phyloP scores from a whole-genome alignment of 2,797 vertebrate genomes.

The Sebastiscus albofasciatus region DNA sequence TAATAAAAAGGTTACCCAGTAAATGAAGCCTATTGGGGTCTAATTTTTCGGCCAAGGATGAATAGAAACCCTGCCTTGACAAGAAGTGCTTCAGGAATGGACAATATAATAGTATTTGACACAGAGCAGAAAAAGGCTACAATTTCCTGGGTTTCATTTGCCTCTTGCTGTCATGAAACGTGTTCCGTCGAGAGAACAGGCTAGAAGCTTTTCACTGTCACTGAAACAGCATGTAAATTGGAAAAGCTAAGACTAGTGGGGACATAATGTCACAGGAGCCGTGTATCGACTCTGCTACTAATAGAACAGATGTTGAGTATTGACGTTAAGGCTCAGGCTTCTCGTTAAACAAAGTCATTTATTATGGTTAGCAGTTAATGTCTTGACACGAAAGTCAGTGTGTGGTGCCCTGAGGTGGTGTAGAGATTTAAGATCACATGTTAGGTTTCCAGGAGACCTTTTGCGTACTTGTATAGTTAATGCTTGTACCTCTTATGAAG shows the following conservation, averaged over 20 bases:
- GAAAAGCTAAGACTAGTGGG: not conserved
- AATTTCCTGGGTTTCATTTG: conserved; percentile 21
- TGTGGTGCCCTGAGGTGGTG: not conserved
- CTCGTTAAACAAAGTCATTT: conserved; percentile 18
- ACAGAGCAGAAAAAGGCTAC: not conserved
- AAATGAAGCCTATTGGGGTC: not conserved
- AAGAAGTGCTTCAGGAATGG: conserved; percentile 3
- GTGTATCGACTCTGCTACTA: conserved; percentile 10
- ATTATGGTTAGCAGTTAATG: conserved; percentile 15
- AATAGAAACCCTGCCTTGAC: conserved; percentile 8
- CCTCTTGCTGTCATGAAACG: not conserved
- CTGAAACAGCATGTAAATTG: not conserved
- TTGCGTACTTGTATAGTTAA: not conserved
- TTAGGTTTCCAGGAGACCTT: not conserved
- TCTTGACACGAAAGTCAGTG: conserved; percentile 5
- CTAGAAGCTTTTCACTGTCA: not conserved
- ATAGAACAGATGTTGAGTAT: conserved; percentile 11
- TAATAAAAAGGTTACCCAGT: not conserved
- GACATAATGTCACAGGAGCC: not conserved
- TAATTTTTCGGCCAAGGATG: not conserved
- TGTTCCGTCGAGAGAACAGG: not conserved
- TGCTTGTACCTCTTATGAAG: not conserved
- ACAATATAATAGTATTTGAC: conserved; percentile 14
- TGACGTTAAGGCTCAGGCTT: not conserved
- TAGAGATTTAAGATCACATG: not conserved